Evolutionary conservation across 2,888 invertebrate genomes (phyloP).

Genomic region (Priocnemis perturbator): DNA sequence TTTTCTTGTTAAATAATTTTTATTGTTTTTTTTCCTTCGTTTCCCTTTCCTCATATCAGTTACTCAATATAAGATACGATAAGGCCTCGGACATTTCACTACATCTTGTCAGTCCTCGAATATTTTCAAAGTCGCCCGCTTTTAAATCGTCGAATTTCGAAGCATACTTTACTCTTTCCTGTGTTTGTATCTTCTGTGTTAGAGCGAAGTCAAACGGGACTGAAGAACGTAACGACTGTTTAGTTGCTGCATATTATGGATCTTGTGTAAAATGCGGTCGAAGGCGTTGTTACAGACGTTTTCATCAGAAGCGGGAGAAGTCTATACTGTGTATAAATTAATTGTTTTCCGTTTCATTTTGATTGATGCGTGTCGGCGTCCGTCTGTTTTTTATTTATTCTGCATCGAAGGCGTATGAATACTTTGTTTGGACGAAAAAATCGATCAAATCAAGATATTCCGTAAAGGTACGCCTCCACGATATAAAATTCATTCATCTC

Average conservation of each 20-base stretch:
- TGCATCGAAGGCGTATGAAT: too few species aligned
- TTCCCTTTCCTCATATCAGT: constrained; percentile 64
- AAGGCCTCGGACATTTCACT: constrained; percentile 72
- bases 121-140: constrained; percentile 50
- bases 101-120: constrained; percentile 62
- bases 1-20: constrained; percentile 43
- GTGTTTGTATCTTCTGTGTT: background rate
- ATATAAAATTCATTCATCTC: too few species aligned
- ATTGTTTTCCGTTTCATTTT: too few species aligned
- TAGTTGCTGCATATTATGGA: background rate
- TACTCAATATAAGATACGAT: constrained; percentile 68
- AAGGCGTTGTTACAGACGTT: too few species aligned
- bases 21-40: constrained; percentile 58
- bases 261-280: too few species aligned
- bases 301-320: too few species aligned
- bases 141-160: constrained; percentile 1
- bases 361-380: too few species aligned
- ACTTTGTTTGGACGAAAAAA: background rate
- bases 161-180: too few species aligned
- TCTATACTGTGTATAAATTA: too few species aligned
- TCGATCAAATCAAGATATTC: background rate
- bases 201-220: background rate
- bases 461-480: too few species aligned
- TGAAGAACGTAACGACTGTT: background rate
- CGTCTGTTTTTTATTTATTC: too few species aligned